Evolutionary conservation across 2,797 vertebrate genomes (phyloP).

Genomic region (Atherinosoma microstoma): DNA sequence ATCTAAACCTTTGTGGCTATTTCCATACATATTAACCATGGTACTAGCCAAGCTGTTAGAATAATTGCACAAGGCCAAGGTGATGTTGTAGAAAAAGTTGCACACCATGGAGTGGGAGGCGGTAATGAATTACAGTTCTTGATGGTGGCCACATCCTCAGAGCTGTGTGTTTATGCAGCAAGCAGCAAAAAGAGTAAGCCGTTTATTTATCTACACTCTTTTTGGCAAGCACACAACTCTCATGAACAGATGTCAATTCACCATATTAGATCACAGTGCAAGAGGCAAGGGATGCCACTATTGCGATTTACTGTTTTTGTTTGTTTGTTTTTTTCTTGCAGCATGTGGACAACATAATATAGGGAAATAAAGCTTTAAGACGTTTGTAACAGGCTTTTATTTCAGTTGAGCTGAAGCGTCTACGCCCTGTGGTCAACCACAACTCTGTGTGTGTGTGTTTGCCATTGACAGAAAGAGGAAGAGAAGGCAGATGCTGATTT

Average conservation of each 20-base stretch:
- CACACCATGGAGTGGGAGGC: neutral
- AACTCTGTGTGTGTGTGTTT: conserved; percentile 20
- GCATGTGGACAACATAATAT: conserved; percentile 21
- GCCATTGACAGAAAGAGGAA: conserved; percentile 51
- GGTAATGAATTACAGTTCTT: conserved; percentile 14
- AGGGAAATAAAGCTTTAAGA: conserved; percentile 49
- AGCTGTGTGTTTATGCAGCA: conserved; percentile 38
- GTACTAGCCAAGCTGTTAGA: conserved; percentile 12
- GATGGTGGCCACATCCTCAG: conserved; percentile 50
- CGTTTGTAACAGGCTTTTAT: conserved; percentile 55
- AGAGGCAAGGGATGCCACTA: conserved; percentile 7
- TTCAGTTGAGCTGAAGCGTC: conserved; percentile 67
- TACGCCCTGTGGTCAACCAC: conserved; percentile 84
- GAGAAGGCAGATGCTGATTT: conserved; percentile 64
- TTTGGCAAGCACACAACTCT: neutral
- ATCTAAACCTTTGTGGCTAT: conserved; percentile 19
- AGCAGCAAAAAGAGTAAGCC: neutral
- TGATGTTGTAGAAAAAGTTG: neutral
- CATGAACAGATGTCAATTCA: conserved; percentile 24
- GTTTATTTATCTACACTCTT: neutral
- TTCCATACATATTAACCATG: conserved; percentile 55
- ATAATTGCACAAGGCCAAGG: neutral
- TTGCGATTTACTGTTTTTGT: neutral
- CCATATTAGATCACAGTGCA: conserved; percentile 9
- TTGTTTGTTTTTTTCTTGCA: conserved; percentile 1